Evolutionary conservation across 2,888 invertebrate species (phyloP).

Genomic region (Pomacea canaliculata): DNA sequence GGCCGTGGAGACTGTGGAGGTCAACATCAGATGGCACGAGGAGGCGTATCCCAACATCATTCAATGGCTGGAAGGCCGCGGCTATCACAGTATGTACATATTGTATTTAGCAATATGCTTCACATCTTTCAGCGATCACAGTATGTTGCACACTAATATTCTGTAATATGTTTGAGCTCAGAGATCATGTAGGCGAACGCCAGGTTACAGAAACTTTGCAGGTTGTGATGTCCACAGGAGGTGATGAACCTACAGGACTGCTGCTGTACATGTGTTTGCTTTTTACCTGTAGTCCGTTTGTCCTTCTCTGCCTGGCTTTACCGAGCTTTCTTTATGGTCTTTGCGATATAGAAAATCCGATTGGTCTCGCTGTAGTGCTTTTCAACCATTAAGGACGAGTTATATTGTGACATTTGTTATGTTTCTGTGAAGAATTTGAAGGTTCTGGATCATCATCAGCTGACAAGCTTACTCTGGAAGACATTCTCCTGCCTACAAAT

Average conservation of each 20-base stretch:
- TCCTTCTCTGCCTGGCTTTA: too few relatives aligned
- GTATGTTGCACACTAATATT: too few relatives aligned
- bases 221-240: too few relatives aligned
- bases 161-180: too few relatives aligned
- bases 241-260: too few relatives aligned
- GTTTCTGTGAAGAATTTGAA: neutral
- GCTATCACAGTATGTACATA: neutral
- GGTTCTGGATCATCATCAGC: neutral
- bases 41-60: neutral
- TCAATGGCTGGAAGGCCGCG: constrained; percentile 3
- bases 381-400: too few relatives aligned
- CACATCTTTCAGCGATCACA: too few relatives aligned
- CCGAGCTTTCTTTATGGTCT: neutral
- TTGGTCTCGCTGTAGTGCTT: too few relatives aligned
- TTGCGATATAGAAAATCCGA: neutral
- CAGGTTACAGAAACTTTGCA: too few relatives aligned
- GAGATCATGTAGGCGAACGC: too few relatives aligned
- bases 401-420: neutral
- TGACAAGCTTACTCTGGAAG: neutral
- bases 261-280: too few relatives aligned
- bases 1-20: constrained; percentile 7
- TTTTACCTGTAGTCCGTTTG: too few relatives aligned
- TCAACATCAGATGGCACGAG: constrained; percentile 1
- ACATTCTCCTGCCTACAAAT: neutral
- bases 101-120: neutral